A percentile compares a stretch with the other conserved stretches of the same genome.
These are phyloP conservation scores for Octopus bimaculoides DNA, from an alignment of 1,140 invertebrate species.

Conservation along the genomic window DNA sequence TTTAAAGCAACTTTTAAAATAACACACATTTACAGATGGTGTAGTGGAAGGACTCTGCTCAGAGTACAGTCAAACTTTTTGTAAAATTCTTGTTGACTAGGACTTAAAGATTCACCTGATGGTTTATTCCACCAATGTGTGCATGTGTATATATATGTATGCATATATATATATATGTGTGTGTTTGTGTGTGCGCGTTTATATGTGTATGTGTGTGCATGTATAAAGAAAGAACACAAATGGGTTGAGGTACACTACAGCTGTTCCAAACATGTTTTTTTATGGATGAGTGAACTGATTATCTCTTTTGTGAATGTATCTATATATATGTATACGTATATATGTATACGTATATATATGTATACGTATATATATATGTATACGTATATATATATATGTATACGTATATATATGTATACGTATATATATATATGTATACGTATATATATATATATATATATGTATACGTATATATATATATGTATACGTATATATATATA, in stretches of 20 bases:
- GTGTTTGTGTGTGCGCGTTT: background rate
- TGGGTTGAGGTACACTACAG: too few relatives aligned
- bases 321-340: background rate
- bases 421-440: background rate
- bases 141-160: background rate
- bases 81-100: too few relatives aligned
- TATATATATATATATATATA: conserved; percentile 2
- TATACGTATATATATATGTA: background rate
- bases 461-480: background rate
- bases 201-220: background rate
- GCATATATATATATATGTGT: background rate
- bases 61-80: too few relatives aligned
- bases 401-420: background rate
- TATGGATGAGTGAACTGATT: too few relatives aligned
- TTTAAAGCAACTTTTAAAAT: too few relatives aligned
- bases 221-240: too few relatives aligned
- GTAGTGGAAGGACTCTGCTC: too few relatives aligned
- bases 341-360: background rate
- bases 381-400: background rate
- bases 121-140: background rate
- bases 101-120: too few relatives aligned
- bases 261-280: too few relatives aligned
- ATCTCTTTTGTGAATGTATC: background rate
- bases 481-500: background rate
- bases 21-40: too few relatives aligned